Percentiles rank a stretch among this genome's conserved stretches.
Evolutionary conservation across 2,888 invertebrate species (phyloP).

Genomic region (Euzetes globulus): DNA sequence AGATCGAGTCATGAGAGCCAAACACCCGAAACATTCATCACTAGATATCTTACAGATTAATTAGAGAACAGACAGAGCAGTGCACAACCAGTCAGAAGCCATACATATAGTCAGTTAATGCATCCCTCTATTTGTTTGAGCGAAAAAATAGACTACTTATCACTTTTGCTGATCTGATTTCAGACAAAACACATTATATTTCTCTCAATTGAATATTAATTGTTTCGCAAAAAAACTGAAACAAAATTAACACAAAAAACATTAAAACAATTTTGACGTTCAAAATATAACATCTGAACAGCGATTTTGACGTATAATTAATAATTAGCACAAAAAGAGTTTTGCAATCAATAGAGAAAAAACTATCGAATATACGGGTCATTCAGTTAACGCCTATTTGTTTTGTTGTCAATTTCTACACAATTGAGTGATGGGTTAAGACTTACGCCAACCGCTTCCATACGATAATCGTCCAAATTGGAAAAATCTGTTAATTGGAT

Average conservation of each 20-base stretch:
- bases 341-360: slow-evolving; percentile 44
- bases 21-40: slow-evolving; percentile 9
- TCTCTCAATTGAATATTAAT: background rate
- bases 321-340: background rate
- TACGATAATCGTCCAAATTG: slow-evolving; percentile 54
- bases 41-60: background rate
- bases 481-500: slow-evolving; percentile 52
- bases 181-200: background rate
- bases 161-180: background rate
- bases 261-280: background rate
- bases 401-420: background rate
- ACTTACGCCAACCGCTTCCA: slow-evolving; percentile 56
- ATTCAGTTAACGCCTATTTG: slow-evolving; percentile 17
- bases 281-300: background rate
- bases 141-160: background rate
- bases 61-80: background rate
- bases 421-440: slow-evolving; percentile 16
- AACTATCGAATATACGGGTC: slow-evolving; percentile 40
- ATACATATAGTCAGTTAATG: background rate
- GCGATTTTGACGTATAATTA: background rate
- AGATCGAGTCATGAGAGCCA: background rate
- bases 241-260: background rate
- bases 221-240: slow-evolving; percentile 1
- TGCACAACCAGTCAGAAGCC: background rate
- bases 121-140: background rate